Evolutionary conservation across 2,888 invertebrate genomes (phyloP).

Genomic region (Heterodera filipjevi): DNA sequence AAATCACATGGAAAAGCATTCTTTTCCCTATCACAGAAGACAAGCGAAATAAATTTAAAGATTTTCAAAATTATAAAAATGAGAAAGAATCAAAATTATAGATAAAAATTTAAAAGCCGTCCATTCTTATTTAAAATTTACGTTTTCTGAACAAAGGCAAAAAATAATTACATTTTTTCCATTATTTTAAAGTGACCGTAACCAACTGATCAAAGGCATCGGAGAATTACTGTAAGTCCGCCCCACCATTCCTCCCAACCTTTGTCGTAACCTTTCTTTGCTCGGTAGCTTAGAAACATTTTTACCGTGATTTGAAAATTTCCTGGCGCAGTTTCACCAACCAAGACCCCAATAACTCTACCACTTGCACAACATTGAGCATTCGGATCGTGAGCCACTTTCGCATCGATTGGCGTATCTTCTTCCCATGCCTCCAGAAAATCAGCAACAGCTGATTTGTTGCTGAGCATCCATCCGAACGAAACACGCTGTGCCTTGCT

Average conservation of each 20-base stretch:
- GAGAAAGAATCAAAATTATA: too few relatives aligned
- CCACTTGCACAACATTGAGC: neutral
- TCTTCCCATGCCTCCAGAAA: neutral
- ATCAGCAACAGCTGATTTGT: neutral
- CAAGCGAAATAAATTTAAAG: too few relatives aligned
- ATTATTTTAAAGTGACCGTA: too few relatives aligned
- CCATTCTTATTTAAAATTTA: too few relatives aligned
- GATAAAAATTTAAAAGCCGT: too few relatives aligned
- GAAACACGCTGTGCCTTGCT: neutral
- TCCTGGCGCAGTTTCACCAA: neutral
- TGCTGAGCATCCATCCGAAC: neutral
- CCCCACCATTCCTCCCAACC: neutral
- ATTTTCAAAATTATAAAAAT: too few relatives aligned
- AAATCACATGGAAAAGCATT: too few relatives aligned
- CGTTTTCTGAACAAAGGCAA: too few relatives aligned
- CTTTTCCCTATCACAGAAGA: too few relatives aligned
- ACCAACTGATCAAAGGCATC: too few relatives aligned
- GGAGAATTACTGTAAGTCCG: neutral
- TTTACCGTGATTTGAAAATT: neutral
- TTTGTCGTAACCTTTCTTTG: neutral
- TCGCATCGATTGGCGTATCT: neutral
- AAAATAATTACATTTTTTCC: too few relatives aligned
- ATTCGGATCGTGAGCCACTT: neutral
- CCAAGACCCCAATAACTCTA: neutral
- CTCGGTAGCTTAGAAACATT: neutral